Evolutionary conservation across 2,797 vertebrate genomes (phyloP).

Genomic region (Oryzias sinensis): DNA sequence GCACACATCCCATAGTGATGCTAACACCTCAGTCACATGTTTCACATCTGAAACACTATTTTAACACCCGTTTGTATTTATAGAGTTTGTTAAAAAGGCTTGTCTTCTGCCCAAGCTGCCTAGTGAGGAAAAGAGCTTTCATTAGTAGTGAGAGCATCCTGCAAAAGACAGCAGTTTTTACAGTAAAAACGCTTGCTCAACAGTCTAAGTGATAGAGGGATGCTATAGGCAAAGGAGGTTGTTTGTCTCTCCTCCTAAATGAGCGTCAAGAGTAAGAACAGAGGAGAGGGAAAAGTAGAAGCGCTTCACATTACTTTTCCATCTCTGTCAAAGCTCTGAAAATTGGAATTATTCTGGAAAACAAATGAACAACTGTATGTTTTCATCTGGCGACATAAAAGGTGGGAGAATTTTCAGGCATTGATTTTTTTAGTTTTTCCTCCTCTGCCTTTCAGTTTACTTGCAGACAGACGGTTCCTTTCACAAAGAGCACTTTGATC

Average conservation of each 20-base stretch:
- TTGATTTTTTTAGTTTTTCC: constrained; percentile 8
- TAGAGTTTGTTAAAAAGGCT: constrained; percentile 66
- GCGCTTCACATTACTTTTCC: constrained; percentile 11
- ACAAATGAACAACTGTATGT: constrained; percentile 17
- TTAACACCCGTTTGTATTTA: constrained; percentile 69
- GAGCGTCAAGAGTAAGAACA: constrained; percentile 41
- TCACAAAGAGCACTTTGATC: constrained; percentile 24
- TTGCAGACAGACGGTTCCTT: constrained; percentile 26
- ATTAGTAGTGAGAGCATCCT: constrained; percentile 49
- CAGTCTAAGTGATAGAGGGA: constrained; percentile 26
- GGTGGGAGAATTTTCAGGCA: constrained; percentile 14
- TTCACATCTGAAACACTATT: constrained; percentile 66
- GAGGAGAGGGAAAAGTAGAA: constrained; percentile 18
- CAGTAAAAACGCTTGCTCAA: constrained; percentile 45
- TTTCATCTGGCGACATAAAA: constrained; percentile 13
- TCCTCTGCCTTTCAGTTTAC: constrained; percentile 9
- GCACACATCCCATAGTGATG: constrained; percentile 41
- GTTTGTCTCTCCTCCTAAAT: constrained; percentile 36
- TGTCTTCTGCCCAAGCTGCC: constrained; percentile 57
- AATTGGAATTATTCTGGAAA: too few species aligned
- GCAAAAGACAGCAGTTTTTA: constrained; percentile 36
- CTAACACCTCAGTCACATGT: constrained; percentile 50
- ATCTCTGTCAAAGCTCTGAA: too few species aligned
- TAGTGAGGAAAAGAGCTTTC: constrained; percentile 42
- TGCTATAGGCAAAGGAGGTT: constrained; percentile 20